A percentile compares a stretch with the other conserved stretches of the same genome.
These are phyloP conservation scores for Steinernema khuongi DNA, from an alignment of 1,140 invertebrate genomes.

Conservation along the genomic window DNA sequence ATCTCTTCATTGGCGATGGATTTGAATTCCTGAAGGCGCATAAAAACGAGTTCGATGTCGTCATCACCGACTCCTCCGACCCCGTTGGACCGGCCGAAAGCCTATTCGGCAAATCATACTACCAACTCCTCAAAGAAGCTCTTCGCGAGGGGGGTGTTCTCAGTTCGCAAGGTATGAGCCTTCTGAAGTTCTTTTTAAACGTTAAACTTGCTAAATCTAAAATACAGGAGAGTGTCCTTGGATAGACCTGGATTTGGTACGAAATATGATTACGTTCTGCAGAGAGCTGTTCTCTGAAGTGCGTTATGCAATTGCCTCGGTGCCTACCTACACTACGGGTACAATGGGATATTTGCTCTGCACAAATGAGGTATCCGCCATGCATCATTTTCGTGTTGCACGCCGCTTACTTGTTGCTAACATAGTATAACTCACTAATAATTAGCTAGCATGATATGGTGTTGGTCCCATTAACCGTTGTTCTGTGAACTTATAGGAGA, in stretches of 20 bases:
- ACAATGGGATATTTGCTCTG: conserved; percentile 90
- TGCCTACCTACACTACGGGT: conserved; percentile 90
- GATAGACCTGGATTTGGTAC: conserved; percentile 75
- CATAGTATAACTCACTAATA: neutral
- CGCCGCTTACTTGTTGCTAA: neutral
- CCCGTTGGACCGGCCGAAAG: conserved; percentile 73
- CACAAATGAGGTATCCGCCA: conserved; percentile 59
- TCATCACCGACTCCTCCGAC: conserved; percentile 96
- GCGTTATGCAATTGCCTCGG: conserved; percentile 74
- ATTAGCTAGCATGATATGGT: neutral
- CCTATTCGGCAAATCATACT: conserved; percentile 76
- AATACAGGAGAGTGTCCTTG: conserved; percentile 76
- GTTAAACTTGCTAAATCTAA: too few species aligned
- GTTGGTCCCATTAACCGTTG: neutral
- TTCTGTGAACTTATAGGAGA: conserved; percentile 68
- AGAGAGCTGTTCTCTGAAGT: conserved; percentile 71
- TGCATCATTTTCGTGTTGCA: neutral
- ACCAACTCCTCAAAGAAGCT: conserved; percentile 75
- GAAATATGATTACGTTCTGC: conserved; percentile 71
- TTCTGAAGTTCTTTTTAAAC: too few species aligned
- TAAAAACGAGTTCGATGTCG: conserved; percentile 81
- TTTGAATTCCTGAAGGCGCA: conserved; percentile 88
- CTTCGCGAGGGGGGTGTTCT: conserved; percentile 78
- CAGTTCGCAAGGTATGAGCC: conserved; percentile 68
- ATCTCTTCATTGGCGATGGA: conserved; percentile 80